Evolutionary conservation across 1,140 invertebrate genomes (phyloP).

Genomic region (Ridgeia piscesae): DNA sequence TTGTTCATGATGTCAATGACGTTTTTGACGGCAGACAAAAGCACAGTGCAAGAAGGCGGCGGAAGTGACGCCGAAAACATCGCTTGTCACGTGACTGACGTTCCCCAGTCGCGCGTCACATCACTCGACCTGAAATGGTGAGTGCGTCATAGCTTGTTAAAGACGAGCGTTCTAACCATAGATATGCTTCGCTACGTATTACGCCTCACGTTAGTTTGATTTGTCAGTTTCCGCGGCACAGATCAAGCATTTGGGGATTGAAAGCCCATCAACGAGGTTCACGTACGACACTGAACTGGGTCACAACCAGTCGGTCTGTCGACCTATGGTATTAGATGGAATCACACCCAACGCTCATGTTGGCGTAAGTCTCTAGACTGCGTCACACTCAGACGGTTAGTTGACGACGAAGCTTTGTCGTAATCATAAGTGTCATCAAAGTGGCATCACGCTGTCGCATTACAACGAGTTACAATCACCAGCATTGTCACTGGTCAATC

Average conservation of each 20-base stretch:
- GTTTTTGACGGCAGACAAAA: background rate
- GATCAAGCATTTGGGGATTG: too few species aligned
- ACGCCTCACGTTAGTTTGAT: too few species aligned
- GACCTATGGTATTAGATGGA: too few species aligned
- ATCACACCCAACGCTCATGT: too few species aligned
- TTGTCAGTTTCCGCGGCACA: too few species aligned
- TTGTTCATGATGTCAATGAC: slow-evolving; percentile 10
- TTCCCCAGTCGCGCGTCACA: background rate
- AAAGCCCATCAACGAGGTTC: too few species aligned
- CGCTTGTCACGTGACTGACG: background rate
- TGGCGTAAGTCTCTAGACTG: too few species aligned
- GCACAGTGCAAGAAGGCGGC: background rate
- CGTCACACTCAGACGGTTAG: background rate
- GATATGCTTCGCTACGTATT: background rate
- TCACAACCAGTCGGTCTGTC: too few species aligned
- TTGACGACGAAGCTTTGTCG: background rate
- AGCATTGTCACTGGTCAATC: background rate
- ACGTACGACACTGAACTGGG: too few species aligned
- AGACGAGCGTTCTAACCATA: too few species aligned
- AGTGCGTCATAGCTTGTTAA: too few species aligned
- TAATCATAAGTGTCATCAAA: background rate
- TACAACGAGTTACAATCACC: background rate
- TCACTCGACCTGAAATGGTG: background rate
- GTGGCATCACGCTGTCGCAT: background rate
- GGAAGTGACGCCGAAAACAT: background rate